Percentiles rank a stretch among this genome's conserved stretches.
These are phyloP conservation scores for Bombus pyrosoma DNA, from an alignment of 1,140 invertebrate species.

Conservation along the genomic window DNA sequence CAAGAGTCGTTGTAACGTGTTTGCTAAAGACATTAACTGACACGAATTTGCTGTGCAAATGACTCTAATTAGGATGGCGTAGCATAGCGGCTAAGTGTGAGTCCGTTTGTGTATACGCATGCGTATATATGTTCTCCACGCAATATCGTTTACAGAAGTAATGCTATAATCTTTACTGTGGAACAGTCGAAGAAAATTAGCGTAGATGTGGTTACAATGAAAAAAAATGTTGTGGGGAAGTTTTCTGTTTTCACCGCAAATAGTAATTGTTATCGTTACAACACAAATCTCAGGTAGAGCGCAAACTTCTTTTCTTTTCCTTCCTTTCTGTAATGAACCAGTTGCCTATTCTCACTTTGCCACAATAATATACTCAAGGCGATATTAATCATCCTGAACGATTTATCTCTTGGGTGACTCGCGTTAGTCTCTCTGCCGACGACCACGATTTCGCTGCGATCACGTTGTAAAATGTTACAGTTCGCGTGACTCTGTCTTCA, in stretches of 20 bases:
- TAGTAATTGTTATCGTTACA: neutral
- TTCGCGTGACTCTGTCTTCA: slow-evolving; percentile 6
- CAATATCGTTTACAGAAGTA: neutral
- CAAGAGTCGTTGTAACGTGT: slow-evolving; percentile 6
- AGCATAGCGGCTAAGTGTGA: neutral
- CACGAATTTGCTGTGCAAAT: slow-evolving; percentile 44
- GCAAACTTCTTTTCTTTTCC: neutral
- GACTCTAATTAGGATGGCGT: slow-evolving; percentile 33
- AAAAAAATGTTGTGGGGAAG: neutral
- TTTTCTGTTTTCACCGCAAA: neutral
- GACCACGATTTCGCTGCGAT: neutral
- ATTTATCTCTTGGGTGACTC: slow-evolving; percentile 6
- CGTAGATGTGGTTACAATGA: neutral
- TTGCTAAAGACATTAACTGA: slow-evolving; percentile 35
- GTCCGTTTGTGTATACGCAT: neutral
- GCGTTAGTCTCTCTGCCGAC: neutral
- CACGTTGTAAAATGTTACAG: neutral
- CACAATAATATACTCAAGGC: neutral
- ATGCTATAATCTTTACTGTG: neutral
- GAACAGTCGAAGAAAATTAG: neutral
- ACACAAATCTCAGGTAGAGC: neutral
- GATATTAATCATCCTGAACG: neutral
- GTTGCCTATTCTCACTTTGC: neutral
- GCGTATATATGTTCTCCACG: neutral
- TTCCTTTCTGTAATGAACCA: neutral